A percentile compares a stretch with the other conserved stretches of the same genome.
phyloP scores from a whole-genome alignment of 2,888 invertebrate species.

The Trissolcus japonicus region DNA sequence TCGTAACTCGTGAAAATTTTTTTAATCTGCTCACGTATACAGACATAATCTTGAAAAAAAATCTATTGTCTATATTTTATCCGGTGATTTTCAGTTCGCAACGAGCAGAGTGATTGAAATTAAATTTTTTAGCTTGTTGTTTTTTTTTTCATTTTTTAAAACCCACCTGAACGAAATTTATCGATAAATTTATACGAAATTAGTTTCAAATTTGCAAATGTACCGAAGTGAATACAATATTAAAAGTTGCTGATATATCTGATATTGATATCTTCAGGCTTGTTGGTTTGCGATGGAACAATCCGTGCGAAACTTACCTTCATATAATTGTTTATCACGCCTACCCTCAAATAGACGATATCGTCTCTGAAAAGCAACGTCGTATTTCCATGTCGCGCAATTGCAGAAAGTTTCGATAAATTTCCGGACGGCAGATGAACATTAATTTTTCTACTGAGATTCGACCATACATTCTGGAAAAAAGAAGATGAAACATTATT shows the following conservation, averaged over 20 bases:
- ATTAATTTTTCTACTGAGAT: conserved; percentile 31
- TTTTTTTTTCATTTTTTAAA: no score
- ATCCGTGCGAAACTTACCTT: conserved; percentile 17
- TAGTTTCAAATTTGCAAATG: no score
- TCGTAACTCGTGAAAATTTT: no score
- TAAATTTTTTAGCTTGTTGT: neutral
- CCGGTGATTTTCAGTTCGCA: no score
- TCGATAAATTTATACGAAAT: no score
- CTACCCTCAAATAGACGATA: conserved; percentile 36
- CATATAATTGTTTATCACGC: conserved; percentile 41
- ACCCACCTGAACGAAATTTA: no score
- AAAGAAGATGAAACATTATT: conserved; percentile 2
- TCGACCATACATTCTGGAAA: conserved; percentile 29
- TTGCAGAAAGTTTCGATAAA: conserved; percentile 38
- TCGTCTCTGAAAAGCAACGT: conserved; percentile 38
- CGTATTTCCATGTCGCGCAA: conserved; percentile 39
- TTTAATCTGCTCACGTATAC: no score
- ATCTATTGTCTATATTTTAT: neutral
- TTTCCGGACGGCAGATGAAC: conserved; percentile 38
- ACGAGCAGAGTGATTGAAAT: neutral
- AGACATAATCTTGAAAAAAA: neutral
- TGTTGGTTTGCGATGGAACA: no score
- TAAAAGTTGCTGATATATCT: no score
- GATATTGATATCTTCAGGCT: no score
- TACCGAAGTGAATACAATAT: no score